Conservation (phyloP, 2,113 vertebrate genomes). For the Phaethornis superciliosus region DNA sequence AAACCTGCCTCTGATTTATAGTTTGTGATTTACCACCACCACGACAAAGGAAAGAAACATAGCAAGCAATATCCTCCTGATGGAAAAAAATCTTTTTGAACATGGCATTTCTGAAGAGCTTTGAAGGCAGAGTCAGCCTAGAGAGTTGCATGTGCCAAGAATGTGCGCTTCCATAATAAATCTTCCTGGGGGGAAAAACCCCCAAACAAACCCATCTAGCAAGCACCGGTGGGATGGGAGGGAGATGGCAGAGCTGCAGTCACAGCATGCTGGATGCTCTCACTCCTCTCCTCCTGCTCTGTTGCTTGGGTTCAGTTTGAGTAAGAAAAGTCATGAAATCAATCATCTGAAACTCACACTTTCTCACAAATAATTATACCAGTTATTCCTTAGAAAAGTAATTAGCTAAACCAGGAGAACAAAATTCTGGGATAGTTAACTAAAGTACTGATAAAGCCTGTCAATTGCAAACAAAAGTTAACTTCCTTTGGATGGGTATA, state of each 20-base stretch:
- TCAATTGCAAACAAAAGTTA: not conserved
- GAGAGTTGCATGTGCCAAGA: not conserved
- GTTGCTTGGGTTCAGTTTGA: rapidly evolving
- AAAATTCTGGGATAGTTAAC: not conserved
- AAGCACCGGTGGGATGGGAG: not conserved
- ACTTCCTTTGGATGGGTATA: not conserved
- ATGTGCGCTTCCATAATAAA: not conserved
- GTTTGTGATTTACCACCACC: not conserved
- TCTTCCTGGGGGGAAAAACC: not conserved
- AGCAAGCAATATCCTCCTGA: not conserved
- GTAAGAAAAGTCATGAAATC: not conserved
- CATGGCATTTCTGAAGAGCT: not conserved
- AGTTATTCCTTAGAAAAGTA: not conserved
- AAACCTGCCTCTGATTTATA: not conserved
- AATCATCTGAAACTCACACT: not conserved
- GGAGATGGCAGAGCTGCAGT: not conserved
- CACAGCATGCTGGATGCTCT: rapidly evolving
- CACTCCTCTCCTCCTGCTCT: not conserved
- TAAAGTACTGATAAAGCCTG: not conserved
- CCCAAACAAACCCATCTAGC: not conserved
- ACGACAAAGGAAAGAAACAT: not conserved
- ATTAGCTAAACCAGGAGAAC: not conserved
- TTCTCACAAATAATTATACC: not conserved
- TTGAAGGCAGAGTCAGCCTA: not conserved
- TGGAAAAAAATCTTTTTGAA: rapidly evolving